Base-by-base conservation (phyloP, 2,797 vertebrate genomes). In the Phataginus tricuspis region DNA sequence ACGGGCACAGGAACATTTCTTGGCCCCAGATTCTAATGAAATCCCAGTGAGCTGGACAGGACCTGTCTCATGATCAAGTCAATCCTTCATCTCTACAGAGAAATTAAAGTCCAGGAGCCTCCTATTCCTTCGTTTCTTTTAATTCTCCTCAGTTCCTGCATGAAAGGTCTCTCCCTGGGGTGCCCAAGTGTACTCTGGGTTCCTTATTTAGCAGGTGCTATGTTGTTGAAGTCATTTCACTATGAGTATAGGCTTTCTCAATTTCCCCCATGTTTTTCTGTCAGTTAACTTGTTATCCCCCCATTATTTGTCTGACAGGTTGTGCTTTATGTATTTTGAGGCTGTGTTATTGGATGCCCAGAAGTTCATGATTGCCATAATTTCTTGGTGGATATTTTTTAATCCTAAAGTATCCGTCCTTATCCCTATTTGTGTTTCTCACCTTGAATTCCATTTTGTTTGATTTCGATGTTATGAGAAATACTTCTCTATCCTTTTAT, bases 281-380 rank as follows among this genome's bases (percentile, higher is more conserved):
- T 57, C 27, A 57, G 18, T 55, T 34, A 34, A 59, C 23, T 53
- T 91, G 42, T 74, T 80, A n/a, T 51, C 7, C 18, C 27, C 15
- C 18, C n/a, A 45, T 72, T 72, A 68, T 79, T 72, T 82, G 72
- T 61, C 42, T 18, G 27, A 23, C n/a, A 53, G 45, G 7, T 61
- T 77, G 25, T 57, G 49, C 55, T 90, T 94, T 87, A 55, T 51
- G 1, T 74, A 42, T 77, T 91, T 93, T 74, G 29, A 93, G 85
- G 64, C 34, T 85, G 68, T 55, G 71, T 68, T 79, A 45, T 45
- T 88, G 15, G 42, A 7, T 71, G 25, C 45, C 14, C 75, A 69
- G 21, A 74, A 59, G 57, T 87, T 87, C 10, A n/a, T 29, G 6
- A 39, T 21, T 84, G 12, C 3, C n/a, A 49, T 59, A 83, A 53